Conservation (phyloP, 2,797 vertebrate genomes). For the Syndactyla subalaris region DNA sequence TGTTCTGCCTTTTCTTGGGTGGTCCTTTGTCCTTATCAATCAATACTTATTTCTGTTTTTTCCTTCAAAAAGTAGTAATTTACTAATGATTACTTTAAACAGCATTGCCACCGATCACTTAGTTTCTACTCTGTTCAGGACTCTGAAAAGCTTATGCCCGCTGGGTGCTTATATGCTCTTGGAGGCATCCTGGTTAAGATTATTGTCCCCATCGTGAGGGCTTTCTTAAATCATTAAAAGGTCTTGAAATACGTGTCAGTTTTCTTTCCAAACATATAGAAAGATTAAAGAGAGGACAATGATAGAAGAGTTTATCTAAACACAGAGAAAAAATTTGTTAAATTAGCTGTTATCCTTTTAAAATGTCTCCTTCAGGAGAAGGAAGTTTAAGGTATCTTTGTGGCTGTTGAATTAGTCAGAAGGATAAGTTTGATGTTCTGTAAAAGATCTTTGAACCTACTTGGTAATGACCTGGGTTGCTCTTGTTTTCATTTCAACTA, state of each 20-base stretch:
- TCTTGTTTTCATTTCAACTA: neutral
- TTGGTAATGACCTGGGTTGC: neutral
- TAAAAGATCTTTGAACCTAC: neutral
- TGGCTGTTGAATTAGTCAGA: neutral
- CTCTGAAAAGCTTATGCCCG: neutral
- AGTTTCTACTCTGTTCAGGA: neutral
- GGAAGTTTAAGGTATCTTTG: neutral
- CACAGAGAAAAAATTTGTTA: neutral
- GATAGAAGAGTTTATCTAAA: neutral
- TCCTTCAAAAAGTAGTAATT: neutral
- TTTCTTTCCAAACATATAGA: neutral
- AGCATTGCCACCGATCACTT: neutral
- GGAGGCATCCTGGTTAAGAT: neutral
- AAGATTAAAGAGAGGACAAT: neutral
- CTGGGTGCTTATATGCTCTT: neutral
- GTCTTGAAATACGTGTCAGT: neutral
- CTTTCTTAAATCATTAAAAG: neutral
- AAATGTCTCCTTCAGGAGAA: neutral
- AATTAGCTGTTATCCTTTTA: neutral
- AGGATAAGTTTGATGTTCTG: neutral
- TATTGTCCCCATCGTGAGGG: neutral
- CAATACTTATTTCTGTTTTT: neutral
- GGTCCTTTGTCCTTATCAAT: neutral
- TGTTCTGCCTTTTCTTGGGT: neutral
- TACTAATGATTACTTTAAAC: neutral